Conservation (phyloP, 2,797 vertebrate genomes). For the Anolis apletophallus region DNA sequence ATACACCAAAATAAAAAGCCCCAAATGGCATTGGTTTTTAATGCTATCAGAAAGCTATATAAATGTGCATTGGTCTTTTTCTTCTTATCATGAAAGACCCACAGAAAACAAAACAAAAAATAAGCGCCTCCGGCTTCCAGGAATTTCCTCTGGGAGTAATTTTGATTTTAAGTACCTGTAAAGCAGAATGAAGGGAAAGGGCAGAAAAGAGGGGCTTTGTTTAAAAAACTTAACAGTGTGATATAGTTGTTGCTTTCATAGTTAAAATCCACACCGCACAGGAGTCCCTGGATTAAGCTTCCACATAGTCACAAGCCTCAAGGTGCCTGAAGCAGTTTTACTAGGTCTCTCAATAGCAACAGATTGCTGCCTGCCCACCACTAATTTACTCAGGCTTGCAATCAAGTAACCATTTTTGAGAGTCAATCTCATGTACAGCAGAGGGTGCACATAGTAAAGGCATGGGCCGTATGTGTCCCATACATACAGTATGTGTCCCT, state of each 20-base stretch:
- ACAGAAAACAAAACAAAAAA: constrained; percentile 54
- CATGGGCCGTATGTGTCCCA: too few relatives aligned
- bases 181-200: constrained; percentile 3
- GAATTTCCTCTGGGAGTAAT: constrained; percentile 73
- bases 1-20: constrained; percentile 82
- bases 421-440: too few relatives aligned
- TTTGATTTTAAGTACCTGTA: constrained; percentile 72
- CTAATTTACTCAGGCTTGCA: neutral
- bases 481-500: too few relatives aligned
- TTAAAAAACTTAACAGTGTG: too few relatives aligned
- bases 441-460: too few relatives aligned
- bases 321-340: neutral
- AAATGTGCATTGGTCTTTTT: constrained; percentile 75
- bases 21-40: constrained; percentile 80
- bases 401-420: neutral
- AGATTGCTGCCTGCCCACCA: neutral
- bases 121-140: constrained; percentile 67
- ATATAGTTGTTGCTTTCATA: neutral
- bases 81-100: constrained; percentile 70
- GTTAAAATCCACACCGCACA: neutral
- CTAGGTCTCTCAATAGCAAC: too few relatives aligned
- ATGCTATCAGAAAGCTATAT: constrained; percentile 79
- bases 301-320: neutral
- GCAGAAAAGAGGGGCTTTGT: too few relatives aligned
- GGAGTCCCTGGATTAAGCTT: neutral